Evolutionary conservation across 2,888 invertebrate species (phyloP).

Genomic region (Parascotia fuliginaria): DNA sequence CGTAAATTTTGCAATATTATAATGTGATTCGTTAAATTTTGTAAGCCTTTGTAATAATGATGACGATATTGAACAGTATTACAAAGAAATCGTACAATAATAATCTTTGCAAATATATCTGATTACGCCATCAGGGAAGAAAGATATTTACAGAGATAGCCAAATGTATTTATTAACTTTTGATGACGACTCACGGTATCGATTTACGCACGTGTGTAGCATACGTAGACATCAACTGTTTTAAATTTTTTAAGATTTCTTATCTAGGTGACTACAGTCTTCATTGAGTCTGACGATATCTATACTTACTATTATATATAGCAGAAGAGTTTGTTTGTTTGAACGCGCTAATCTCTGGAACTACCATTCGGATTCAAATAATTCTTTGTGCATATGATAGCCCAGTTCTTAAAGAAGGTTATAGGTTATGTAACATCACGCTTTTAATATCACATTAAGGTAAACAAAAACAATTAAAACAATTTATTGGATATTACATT

Average conservation of each 20-base stretch:
- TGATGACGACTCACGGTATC: slow-evolving; percentile 7
- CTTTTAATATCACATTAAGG: background rate
- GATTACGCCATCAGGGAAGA: slow-evolving; percentile 15
- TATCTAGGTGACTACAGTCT: background rate
- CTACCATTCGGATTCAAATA: too few species aligned
- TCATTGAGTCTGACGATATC: background rate
- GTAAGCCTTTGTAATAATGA: background rate
- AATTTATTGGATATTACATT: background rate
- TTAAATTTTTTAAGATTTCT: background rate
- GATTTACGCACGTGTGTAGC: slow-evolving; percentile 11
- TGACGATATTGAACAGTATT: slow-evolving; percentile 1
- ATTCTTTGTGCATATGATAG: too few species aligned
- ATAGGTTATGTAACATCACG: too few species aligned
- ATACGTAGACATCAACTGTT: slow-evolving; percentile 1
- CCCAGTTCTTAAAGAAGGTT: too few species aligned
- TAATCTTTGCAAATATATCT: slow-evolving; percentile 2
- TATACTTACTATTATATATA: background rate
- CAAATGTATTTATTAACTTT: slow-evolving; percentile 31
- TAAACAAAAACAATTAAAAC: background rate
- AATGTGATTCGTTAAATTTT: background rate
- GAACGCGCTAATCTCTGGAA: too few species aligned
- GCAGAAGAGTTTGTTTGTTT: too few species aligned
- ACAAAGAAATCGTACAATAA: slow-evolving; percentile 17
- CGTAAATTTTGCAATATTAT: background rate
- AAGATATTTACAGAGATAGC: slow-evolving; percentile 17